These are phyloP conservation scores for Dryobota labecula DNA, from an alignment of 2,888 invertebrate genomes.

Conservation along the genomic window DNA sequence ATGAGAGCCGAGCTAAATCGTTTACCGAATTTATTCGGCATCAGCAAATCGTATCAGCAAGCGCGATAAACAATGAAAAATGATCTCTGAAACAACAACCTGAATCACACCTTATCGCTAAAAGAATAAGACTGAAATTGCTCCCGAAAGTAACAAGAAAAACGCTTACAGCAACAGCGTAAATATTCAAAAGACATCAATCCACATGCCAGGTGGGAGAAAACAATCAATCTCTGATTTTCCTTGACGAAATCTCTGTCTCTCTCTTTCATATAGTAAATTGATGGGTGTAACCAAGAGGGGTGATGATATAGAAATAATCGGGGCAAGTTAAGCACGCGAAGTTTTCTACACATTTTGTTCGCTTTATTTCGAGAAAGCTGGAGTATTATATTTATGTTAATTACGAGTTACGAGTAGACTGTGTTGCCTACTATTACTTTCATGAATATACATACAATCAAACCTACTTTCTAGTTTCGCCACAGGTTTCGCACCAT, in stretches of 20 bases:
- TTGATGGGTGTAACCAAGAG: slow-evolving; percentile 54
- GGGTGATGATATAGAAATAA: slow-evolving; percentile 67
- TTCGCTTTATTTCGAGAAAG: slow-evolving; percentile 24
- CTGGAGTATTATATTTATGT: slow-evolving; percentile 42
- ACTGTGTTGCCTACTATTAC: slow-evolving; percentile 11
- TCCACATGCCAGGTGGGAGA: slow-evolving; percentile 70
- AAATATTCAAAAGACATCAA: slow-evolving; percentile 75
- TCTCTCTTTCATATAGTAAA: slow-evolving; percentile 55
- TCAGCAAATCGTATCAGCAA: slow-evolving; percentile 63
- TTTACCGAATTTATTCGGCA: slow-evolving; percentile 62
- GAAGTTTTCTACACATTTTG: slow-evolving; percentile 47
- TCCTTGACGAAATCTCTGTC: slow-evolving; percentile 63
- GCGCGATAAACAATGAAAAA: slow-evolving; percentile 67
- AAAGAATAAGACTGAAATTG: slow-evolving; percentile 33
- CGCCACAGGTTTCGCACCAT: background rate
- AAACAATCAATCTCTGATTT: slow-evolving; percentile 77
- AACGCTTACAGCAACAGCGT: slow-evolving; percentile 60
- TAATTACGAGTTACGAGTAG: slow-evolving; percentile 33
- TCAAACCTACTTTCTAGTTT: background rate
- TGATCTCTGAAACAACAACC: slow-evolving; percentile 36
- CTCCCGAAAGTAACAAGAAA: slow-evolving; percentile 35
- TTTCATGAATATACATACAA: background rate
- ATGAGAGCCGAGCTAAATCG: slow-evolving; percentile 47
- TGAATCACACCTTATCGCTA: slow-evolving; percentile 31
- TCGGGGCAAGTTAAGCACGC: slow-evolving; percentile 51